Conservation (phyloP, 2,113 vertebrate species). For the Elephas maximus region DNA sequence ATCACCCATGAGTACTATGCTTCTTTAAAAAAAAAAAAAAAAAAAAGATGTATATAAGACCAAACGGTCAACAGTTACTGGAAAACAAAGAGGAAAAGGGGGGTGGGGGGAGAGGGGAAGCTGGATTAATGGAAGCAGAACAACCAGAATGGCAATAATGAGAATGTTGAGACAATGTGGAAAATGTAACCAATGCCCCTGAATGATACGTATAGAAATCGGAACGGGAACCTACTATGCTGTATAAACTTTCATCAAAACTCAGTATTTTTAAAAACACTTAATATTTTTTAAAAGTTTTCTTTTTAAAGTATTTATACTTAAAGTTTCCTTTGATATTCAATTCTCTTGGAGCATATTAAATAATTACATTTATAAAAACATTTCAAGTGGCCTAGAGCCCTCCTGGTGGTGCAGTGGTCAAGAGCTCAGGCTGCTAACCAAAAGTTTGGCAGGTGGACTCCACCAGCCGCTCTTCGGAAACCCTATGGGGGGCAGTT, state of each 20-base stretch:
- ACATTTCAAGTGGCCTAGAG: neutral
- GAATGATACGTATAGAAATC: neutral
- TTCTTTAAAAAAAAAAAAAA: neutral
- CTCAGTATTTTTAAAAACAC: too few species aligned
- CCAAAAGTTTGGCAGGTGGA: too few species aligned
- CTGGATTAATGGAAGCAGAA: neutral
- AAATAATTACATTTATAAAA: slow-evolving; percentile 22
- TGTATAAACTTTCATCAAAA: too few species aligned
- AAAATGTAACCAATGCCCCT: neutral
- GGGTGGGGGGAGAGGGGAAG: neutral
- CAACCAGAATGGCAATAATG: neutral
- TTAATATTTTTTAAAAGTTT: too few species aligned
- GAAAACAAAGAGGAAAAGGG: neutral
- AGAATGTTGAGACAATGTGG: neutral
- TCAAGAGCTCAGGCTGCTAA: too few species aligned
- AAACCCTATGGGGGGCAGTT: too few species aligned
- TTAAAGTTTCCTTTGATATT: neutral
- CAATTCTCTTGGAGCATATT: slow-evolving; percentile 11
- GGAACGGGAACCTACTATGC: too few species aligned
- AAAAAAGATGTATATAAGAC: neutral
- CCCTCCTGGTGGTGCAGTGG: too few species aligned
- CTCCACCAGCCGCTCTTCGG: too few species aligned
- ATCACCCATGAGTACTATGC: neutral
- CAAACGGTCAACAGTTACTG: neutral
- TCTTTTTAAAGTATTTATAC: neutral